Conservation (phyloP, 2,888 invertebrate species). For the Drosophila pseudotalamancana region DNA sequence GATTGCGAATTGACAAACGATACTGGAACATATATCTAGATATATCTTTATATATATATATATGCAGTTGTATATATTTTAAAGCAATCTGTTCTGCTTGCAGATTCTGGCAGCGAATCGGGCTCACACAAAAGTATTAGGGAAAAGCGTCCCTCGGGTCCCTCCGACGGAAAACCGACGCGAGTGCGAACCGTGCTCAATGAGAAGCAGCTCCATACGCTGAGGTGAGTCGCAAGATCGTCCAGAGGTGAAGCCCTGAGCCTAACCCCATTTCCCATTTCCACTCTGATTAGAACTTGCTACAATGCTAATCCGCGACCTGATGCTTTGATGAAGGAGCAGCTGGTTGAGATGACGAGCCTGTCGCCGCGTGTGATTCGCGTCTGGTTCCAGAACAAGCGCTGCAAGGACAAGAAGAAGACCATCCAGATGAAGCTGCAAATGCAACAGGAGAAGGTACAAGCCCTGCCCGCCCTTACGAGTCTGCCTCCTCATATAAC, state of each 20-base stretch:
- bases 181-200: conserved; percentile 99
- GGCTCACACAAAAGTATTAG: conserved; percentile 93
- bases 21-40: background rate
- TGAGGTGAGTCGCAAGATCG: conserved; percentile 87
- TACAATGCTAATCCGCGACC: conserved; percentile 99
- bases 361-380: conserved; percentile 98
- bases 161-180: conserved; percentile 96
- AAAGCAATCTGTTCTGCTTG: conserved; percentile 70
- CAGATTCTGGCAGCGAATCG: conserved; percentile 96
- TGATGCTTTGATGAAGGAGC: conserved; percentile 99
- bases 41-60: background rate
- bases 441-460: conserved; percentile 98
- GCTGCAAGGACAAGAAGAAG: conserved; percentile 99
- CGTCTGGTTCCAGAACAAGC: conserved; percentile 99
- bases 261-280: too few relatives aligned
- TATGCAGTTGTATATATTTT: background rate
- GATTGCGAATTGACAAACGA: conserved; percentile 35
- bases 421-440: conserved; percentile 98
- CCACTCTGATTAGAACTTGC: too few relatives aligned
- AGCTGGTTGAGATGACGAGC: conserved; percentile 99
- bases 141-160: conserved; percentile 85
- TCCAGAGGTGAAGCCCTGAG: background rate
- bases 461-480: too few relatives aligned
- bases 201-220: conserved; percentile 98
- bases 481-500: background rate